Base-by-base conservation (phyloP, 2,888 invertebrate species). In the Operophtera brumata region DNA sequence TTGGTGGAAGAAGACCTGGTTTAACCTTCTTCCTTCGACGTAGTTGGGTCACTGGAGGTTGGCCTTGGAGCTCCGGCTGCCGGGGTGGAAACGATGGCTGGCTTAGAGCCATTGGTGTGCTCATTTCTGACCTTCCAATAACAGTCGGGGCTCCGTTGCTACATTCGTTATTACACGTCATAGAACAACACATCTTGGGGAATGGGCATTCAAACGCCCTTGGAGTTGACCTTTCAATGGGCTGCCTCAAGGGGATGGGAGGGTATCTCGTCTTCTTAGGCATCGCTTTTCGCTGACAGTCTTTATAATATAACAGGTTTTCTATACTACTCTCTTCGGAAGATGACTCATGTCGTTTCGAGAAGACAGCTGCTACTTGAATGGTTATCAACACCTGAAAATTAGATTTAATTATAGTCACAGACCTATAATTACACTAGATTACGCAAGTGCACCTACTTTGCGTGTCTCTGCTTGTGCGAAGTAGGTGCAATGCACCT, bases 251-350 rank as follows among this genome's bases (percentile, higher is more conserved):
- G n/a, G n/a, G n/a, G n/a, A n/a, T n/a, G n/a, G n/a, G n/a, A n/a
- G n/a, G n/a, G n/a, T n/a, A n/a, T n/a, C n/a, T n/a, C 12, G 56
- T n/a, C 1, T 61, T 10, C 0, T 54, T 44, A 2, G 69, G 67
- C 8, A 62, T 62, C 9, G 45, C 39, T 30, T 73, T 80, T 37
- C 75, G 76, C 45, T 80, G 80, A 47, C 83, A 85, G 58, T 87
- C 89, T 62, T 83, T 80, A 61, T 77, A 88, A 58, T 86, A 88
- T 0, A 90, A 61, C 1, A 90, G 73, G 40, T 89, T 87, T 42
- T 88, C 89, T 40, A 89, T 82, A 42, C 85, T 82, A 42, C 85
- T 86, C 50, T 86, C 85, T 2, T 80, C 86, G 13, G 84, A 84
- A 1, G 82, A 75, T 2, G 75, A 77, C 0, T 45, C 48, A 42